A percentile compares a stretch with the other conserved stretches of the same genome.
Evolutionary conservation across 2,888 invertebrate species (phyloP).

Genomic region (Clostera curtula): DNA sequence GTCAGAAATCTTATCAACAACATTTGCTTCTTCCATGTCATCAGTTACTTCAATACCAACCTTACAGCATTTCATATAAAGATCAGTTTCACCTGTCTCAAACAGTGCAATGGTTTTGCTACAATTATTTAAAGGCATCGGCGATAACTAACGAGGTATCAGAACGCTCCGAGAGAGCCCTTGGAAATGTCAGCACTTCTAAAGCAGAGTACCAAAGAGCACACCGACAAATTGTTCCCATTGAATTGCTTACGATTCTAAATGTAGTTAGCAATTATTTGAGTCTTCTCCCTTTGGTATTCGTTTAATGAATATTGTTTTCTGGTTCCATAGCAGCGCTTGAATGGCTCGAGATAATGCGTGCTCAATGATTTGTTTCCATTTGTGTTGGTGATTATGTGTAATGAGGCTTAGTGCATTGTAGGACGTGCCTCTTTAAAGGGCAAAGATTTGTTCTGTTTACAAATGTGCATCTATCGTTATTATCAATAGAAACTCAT

Average conservation of each 20-base stretch:
- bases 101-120: constrained; percentile 35
- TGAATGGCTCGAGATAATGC: constrained; percentile 51
- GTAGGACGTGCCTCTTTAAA: neutral
- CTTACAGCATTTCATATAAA: constrained; percentile 14
- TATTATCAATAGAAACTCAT: neutral
- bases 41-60: constrained; percentile 15
- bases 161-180: constrained; percentile 48
- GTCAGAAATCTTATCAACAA: constrained; percentile 36
- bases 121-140: constrained; percentile 63
- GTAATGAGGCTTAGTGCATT: constrained; percentile 5
- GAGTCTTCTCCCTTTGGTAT: constrained; percentile 57
- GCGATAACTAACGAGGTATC: constrained; percentile 68
- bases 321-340: constrained; percentile 36
- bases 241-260: constrained; percentile 49
- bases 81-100: constrained; percentile 16
- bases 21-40: constrained; percentile 3
- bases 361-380: constrained; percentile 46
- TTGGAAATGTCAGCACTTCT: constrained; percentile 59
- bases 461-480: no score
- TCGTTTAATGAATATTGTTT: constrained; percentile 71
- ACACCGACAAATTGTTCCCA: constrained; percentile 67
- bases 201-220: constrained; percentile 48
- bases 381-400: constrained; percentile 30
- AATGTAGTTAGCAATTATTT: constrained; percentile 52
- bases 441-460: no score